Percentiles rank a stretch among this genome's conserved stretches.
Evolutionary conservation across 2,888 invertebrate species (phyloP).

Genomic region (Sinohyriopsis cumingii): DNA sequence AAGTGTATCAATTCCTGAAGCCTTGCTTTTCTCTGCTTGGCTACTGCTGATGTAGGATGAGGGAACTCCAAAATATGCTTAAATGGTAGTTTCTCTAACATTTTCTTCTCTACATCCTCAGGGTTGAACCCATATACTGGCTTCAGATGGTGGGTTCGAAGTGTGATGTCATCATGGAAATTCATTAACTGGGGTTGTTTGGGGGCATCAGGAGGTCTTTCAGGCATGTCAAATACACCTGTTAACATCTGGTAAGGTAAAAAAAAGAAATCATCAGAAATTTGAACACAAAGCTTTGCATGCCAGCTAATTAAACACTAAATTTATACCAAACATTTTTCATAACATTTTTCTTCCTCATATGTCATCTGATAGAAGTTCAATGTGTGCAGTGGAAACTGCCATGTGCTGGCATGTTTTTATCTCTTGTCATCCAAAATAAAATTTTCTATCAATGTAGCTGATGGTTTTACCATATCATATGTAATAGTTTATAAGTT

Average conservation of each 20-base stretch:
- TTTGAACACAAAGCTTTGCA: too few species aligned
- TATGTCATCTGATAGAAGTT: too few species aligned
- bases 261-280: background rate
- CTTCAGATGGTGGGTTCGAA: slow-evolving; percentile 61
- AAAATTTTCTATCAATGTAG: too few species aligned
- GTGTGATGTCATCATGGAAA: slow-evolving; percentile 59
- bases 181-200: slow-evolving; percentile 64
- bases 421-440: too few species aligned
- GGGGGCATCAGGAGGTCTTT: slow-evolving; percentile 45
- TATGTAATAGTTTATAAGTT: too few species aligned
- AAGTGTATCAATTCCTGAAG: slow-evolving; percentile 70
- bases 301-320: too few species aligned
- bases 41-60: slow-evolving; percentile 45
- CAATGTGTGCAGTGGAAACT: too few species aligned
- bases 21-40: slow-evolving; percentile 62
- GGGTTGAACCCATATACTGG: slow-evolving; percentile 61
- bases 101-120: slow-evolving; percentile 57
- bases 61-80: slow-evolving; percentile 40
- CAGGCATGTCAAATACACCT: slow-evolving; percentile 54
- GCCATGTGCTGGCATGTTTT: too few species aligned
- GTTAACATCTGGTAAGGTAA: slow-evolving; percentile 45
- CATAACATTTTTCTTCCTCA: too few species aligned
- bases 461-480: too few species aligned
- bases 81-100: slow-evolving; percentile 59
- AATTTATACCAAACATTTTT: too few species aligned